phyloP scores from a whole-genome alignment of 1,140 invertebrate species.

The Calliopsis andreniformis region DNA sequence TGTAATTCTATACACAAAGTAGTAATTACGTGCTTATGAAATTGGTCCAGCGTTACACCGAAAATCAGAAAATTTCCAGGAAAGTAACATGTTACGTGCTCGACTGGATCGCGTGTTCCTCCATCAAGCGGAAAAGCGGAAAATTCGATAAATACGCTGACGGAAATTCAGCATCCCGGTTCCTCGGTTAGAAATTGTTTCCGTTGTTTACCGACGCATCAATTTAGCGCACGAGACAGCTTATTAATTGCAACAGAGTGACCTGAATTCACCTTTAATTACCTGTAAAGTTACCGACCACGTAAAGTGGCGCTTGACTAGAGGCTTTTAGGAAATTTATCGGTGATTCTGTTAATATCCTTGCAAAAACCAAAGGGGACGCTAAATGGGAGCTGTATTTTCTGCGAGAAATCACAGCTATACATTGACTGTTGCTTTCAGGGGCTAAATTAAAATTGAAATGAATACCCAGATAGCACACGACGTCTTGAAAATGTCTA shows the following conservation, averaged over 20 bases:
- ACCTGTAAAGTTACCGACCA: slow-evolving; percentile 12
- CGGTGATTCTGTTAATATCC: slow-evolving; percentile 33
- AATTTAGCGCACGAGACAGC: slow-evolving; percentile 13
- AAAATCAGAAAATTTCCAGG: no score
- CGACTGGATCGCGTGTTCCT: not conserved
- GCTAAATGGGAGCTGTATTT: not conserved
- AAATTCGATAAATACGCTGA: slow-evolving; percentile 23
- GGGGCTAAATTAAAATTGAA: not conserved
- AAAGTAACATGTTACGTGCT: not conserved
- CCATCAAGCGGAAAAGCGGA: not conserved
- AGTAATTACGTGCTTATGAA: no score
- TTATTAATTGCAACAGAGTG: slow-evolving; percentile 29
- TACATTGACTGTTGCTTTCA: no score
- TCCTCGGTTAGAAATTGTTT: slow-evolving; percentile 6
- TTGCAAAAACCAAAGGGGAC: not conserved
- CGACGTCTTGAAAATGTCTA: no score
- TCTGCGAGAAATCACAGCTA: not conserved
- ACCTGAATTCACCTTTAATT: slow-evolving; percentile 43
- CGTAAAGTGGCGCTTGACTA: not conserved
- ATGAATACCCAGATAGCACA: no score
- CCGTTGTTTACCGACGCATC: slow-evolving; percentile 19
- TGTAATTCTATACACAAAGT: no score
- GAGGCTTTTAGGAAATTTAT: slow-evolving; percentile 36
- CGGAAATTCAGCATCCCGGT: no score
- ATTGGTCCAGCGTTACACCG: no score